Evolutionary conservation across 1,140 invertebrate species (phyloP).

Genomic region (Cotesia glomerata): DNA sequence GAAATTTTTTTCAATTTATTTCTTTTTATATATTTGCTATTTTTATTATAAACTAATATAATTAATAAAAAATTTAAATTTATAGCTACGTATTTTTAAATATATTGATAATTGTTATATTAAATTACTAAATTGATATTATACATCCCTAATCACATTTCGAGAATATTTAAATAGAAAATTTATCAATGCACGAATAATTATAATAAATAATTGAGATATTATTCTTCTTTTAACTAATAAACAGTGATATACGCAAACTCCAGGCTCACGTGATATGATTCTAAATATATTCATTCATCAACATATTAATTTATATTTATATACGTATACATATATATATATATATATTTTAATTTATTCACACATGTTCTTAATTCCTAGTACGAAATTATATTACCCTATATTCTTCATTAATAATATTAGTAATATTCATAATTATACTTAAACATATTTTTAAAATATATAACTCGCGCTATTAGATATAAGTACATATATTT

Average conservation of each 20-base stretch:
- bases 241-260: constrained; percentile 20
- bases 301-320: background rate
- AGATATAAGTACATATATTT: background rate
- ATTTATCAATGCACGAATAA: constrained; percentile 23
- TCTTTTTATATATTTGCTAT: too few species aligned
- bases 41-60: too few species aligned
- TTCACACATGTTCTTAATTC: constrained; percentile 32
- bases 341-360: constrained; percentile 21
- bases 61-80: too few species aligned
- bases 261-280: constrained; percentile 39
- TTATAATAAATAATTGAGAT: background rate
- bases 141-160: constrained; percentile 20
- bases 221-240: background rate
- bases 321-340: background rate
- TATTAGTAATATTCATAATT: constrained; percentile 5
- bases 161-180: constrained; percentile 36
- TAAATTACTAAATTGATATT: constrained; percentile 10
- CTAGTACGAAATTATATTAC: constrained; percentile 58
- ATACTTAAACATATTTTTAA: background rate
- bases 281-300: constrained; percentile 20
- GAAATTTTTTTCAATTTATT: too few species aligned
- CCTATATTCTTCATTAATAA: constrained; percentile 7
- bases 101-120: background rate
- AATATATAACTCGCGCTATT: constrained; percentile 3
- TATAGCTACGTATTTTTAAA: too few species aligned